These are phyloP conservation scores for Mongoloraphidia duomilia DNA, from an alignment of 2,888 invertebrate genomes.

Conservation along the genomic window DNA sequence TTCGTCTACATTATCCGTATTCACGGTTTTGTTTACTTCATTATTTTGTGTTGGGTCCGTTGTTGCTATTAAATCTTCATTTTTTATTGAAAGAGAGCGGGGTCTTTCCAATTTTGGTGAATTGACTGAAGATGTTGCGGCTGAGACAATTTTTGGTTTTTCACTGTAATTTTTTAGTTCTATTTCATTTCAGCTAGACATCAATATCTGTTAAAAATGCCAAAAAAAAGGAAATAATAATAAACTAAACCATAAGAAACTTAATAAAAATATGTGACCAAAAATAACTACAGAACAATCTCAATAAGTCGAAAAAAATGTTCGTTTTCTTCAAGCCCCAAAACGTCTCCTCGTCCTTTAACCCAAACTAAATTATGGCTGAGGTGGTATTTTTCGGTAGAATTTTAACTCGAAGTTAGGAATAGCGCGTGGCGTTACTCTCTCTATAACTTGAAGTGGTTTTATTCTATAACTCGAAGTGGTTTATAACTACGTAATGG, in stretches of 20 bases:
- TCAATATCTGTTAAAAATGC: background rate
- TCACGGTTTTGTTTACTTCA: background rate
- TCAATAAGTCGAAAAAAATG: no score
- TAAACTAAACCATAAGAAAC: slow-evolving; percentile 5
- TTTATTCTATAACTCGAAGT: no score
- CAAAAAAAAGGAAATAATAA: slow-evolving; percentile 7
- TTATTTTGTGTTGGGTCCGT: slow-evolving; percentile 24
- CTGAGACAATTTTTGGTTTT: background rate
- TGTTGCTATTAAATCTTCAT: slow-evolving; percentile 14
- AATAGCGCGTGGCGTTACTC: no score
- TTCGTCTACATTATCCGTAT: background rate
- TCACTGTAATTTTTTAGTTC: slow-evolving; percentile 11
- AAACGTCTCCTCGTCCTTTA: no score
- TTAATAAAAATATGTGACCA: background rate
- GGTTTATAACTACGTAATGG: no score
- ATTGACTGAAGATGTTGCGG: slow-evolving; percentile 5
- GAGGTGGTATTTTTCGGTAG: no score
- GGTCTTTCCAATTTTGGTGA: slow-evolving; percentile 29
- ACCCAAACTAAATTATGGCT: no score
- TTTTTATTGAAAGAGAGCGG: slow-evolving; percentile 34
- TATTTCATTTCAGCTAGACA: background rate
- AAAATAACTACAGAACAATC: background rate
- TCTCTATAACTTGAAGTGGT: no score
- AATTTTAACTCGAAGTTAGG: no score
- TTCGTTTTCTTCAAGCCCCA: no score